phyloP scores from a whole-genome alignment of 2,797 vertebrate species.

The Pristis pectinata region DNA sequence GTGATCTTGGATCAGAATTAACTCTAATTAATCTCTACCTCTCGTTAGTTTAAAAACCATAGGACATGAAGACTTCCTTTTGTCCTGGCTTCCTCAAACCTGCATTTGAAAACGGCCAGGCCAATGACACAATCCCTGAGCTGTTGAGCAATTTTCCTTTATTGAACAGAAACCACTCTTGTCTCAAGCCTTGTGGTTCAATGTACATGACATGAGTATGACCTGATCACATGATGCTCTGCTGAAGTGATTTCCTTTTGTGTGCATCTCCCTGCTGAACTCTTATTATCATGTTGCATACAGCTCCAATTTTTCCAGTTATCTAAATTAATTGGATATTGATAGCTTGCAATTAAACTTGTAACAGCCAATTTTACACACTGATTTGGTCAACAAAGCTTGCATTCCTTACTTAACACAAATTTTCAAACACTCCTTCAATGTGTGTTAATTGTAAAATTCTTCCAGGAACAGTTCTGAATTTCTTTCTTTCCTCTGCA shows the following conservation, averaged over 20 bases:
- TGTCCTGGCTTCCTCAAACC: not conserved
- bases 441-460: too few species aligned
- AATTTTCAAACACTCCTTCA: too few species aligned
- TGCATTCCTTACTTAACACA: too few species aligned
- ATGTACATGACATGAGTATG: not conserved
- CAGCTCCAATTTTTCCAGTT: not conserved
- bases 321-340: not conserved
- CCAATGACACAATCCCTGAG: not conserved
- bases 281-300: not conserved
- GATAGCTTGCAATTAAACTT: not conserved
- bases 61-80: too few species aligned
- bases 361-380: not conserved
- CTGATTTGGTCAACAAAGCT: not conserved
- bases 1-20: too few species aligned
- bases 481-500: too few species aligned
- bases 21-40: too few species aligned
- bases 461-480: too few species aligned
- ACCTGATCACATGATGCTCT: not conserved
- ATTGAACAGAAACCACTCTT: not conserved
- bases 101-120: not conserved
- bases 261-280: not conserved
- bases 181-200: not conserved
- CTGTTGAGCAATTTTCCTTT: not conserved
- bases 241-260: not conserved
- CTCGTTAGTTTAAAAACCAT: too few species aligned